Evolutionary conservation across 2,888 invertebrate species (phyloP), one percentile per base, ranked within the genome.

Genomic region (Nephrocerus scutellatus): DNA sequence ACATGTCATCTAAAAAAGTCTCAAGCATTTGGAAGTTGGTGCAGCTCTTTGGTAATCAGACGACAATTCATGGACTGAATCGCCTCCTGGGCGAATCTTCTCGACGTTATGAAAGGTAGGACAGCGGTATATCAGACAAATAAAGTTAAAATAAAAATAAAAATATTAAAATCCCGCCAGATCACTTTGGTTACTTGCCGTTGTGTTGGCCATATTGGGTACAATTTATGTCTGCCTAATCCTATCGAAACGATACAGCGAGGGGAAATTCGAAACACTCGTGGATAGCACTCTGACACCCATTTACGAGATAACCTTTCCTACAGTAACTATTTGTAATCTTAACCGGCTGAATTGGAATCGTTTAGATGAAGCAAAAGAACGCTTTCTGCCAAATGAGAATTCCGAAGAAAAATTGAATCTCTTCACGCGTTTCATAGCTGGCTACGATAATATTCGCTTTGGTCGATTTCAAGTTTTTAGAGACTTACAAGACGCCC

Each of bases 261-360:
- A 54, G 5, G 60, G 59, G n/a, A 54, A 50, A 14, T 51, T 66
- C 9, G 57, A 66, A 36, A 68, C 68, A 0, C 61, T 68, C 4
- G 63, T 68, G 13, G 63, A 66, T 20, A 62, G 56, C 22, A 66
- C 67, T 2, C 60, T 60, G 0, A 52, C 39, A 41, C 63, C 65
- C 3, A 57, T 68, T 0, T 62, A 59, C 46, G 51, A 59, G 13
- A 63, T 68, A 8, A 36, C 55, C 4, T 68, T 59, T 49, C 68
- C 68, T 10, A 62, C 62, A 9, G 47, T 68, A 4, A 60, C 64
- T 12, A 57, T 68, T 23, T 68, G 68, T 41, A 66, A 66, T 49
- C 39, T 40, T 9, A 64, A 68, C 49, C 63, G 60, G 3, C 53
- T 68, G 7, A 66, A 68, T 44, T 68, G 66, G 67, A 40, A 53